Percentiles rank a stretch among this genome's conserved stretches.
Evolutionary conservation across 1,140 invertebrate species (phyloP).

Genomic region (Portunus trituberculatus): DNA sequence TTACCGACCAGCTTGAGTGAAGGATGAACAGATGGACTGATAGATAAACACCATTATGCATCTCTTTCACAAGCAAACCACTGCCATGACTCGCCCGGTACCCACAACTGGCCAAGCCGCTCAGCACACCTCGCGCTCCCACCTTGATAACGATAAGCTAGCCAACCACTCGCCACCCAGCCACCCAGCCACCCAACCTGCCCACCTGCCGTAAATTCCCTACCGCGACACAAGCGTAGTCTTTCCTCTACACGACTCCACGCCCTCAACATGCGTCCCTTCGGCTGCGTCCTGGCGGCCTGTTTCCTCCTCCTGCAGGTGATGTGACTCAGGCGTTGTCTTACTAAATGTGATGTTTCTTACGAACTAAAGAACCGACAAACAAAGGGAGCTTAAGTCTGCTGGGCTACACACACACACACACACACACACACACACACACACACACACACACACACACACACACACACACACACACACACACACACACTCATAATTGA

Average conservation of each 20-base stretch:
- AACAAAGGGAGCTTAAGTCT: background rate
- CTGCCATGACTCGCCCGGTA: too few species aligned
- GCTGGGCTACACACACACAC: background rate
- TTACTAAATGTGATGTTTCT: background rate
- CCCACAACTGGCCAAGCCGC: too few species aligned
- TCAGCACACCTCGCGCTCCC: background rate
- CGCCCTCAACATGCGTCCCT: background rate
- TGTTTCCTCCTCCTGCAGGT: conserved; percentile 46
- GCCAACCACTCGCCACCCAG: background rate
- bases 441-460: conserved; percentile 34
- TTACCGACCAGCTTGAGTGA: too few species aligned
- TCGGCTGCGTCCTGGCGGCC: background rate
- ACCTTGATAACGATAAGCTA: background rate
- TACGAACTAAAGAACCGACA: background rate
- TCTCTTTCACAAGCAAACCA: too few species aligned
- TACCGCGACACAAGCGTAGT: background rate
- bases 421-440: conserved; percentile 31
- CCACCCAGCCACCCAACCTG: background rate
- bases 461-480: conserved; percentile 9
- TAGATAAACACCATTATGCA: too few species aligned
- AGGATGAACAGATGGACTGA: too few species aligned
- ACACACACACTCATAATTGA: background rate
- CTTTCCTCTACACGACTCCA: background rate
- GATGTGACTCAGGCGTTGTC: background rate
- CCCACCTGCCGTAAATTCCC: background rate